These are phyloP conservation scores for Anthopleura xanthogrammica DNA, from an alignment of 92 coral and sea anemone species.

Conservation along the genomic window DNA sequence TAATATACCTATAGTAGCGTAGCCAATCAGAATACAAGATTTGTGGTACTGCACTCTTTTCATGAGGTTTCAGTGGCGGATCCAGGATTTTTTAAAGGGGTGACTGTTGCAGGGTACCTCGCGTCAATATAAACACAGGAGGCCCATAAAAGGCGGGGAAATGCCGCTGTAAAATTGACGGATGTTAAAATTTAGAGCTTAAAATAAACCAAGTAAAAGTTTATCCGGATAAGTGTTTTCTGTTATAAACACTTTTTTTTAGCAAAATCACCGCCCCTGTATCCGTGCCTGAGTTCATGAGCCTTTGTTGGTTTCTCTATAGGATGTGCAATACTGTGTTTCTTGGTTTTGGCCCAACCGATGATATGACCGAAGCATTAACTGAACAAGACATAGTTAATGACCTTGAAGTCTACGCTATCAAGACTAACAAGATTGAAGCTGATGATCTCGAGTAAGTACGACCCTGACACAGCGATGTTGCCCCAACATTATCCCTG, in stretches of 20 bases:
- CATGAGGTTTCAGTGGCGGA: too few relatives aligned
- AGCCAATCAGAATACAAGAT: too few relatives aligned
- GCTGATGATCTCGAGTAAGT: not conserved
- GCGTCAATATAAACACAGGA: not conserved
- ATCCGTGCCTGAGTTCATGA: not conserved
- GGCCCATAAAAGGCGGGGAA: too few relatives aligned
- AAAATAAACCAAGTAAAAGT: too few relatives aligned
- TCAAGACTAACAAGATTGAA: not conserved
- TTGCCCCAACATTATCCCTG: not conserved
- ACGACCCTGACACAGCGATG: not conserved
- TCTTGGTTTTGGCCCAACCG: constrained; percentile 82
- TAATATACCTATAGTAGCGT: not conserved
- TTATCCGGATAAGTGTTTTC: too few relatives aligned
- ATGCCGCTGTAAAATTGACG: too few relatives aligned
- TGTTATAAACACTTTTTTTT: too few relatives aligned
- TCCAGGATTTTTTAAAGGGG: too few relatives aligned
- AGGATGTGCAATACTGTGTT: constrained; percentile 84
- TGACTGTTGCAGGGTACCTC: too few relatives aligned
- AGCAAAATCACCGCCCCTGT: too few relatives aligned
- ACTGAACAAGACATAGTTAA: constrained; percentile 49
- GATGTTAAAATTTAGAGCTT: too few relatives aligned
- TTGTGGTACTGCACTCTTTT: not conserved
- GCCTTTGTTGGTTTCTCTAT: not conserved
- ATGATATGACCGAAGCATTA: constrained; percentile 57
- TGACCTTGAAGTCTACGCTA: not conserved